phyloP scores from a whole-genome alignment of 2,113 vertebrate species.

The Nicator chloris region DNA sequence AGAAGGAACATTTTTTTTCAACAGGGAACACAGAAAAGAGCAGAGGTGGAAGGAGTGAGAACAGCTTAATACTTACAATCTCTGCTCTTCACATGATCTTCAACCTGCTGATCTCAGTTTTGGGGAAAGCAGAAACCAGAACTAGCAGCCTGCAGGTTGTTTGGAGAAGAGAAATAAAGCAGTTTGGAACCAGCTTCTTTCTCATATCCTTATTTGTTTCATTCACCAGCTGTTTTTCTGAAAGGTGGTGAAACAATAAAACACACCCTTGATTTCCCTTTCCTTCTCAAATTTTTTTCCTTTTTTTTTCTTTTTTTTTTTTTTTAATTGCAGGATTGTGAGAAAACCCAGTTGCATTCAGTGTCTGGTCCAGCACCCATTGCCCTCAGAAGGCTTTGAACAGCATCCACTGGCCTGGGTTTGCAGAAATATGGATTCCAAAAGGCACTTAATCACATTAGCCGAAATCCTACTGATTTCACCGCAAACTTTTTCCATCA shows the following conservation, averaged over 20 bases:
- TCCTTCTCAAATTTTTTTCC: neutral
- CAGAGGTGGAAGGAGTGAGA: neutral
- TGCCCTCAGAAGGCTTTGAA: neutral
- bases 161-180: slow-evolving; percentile 11
- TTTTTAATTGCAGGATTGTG: neutral
- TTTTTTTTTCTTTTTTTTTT: neutral
- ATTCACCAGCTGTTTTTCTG: slow-evolving; percentile 11
- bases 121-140: neutral
- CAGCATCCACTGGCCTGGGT: neutral
- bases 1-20: slow-evolving; percentile 3
- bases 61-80: slow-evolving; percentile 2
- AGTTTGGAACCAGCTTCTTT: neutral
- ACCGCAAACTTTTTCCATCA: slow-evolving; percentile 2
- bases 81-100: slow-evolving; percentile 13
- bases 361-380: neutral
- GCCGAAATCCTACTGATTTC: neutral
- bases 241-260: slow-evolving; percentile 34
- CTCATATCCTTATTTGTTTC: slow-evolving; percentile 4
- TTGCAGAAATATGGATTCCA: neutral
- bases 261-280: neutral
- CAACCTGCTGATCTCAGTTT: neutral
- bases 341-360: neutral
- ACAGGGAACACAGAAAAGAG: neutral
- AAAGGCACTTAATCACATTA: slow-evolving; percentile 35
- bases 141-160: neutral